Evolutionary conservation across 2,113 vertebrate genomes (phyloP), one percentile per base, ranked within the genome.

Genomic region (Haliaeetus leucogaster): DNA sequence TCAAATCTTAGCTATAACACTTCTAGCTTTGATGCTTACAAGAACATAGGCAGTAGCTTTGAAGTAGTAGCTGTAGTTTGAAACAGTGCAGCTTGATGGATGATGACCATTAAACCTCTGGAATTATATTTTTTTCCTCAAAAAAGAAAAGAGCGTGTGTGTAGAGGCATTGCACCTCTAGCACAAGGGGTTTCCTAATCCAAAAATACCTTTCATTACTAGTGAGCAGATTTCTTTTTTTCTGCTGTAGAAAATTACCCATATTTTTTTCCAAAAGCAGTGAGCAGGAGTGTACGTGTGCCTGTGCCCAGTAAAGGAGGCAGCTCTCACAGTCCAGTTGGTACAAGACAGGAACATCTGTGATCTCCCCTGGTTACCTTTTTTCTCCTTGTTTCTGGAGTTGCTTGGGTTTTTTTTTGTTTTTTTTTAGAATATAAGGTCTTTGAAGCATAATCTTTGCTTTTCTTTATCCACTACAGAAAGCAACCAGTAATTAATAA

Each of bases 401-500:
- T 66, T 73, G 29, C 26, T 18, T 43, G 43, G 43, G 43, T 7
- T 19, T 45, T 45, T 43, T 16, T 21, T 47, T 47, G n/a, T 21
- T 15, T 36, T 77, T 67, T 50, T 74, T 68, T 16, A 38, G 13
- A 48, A 42, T 6, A 4, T 12, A n/a, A 84, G 29, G 53, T 43
- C 88, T 97, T 73, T 83, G 79, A 91, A 86, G 67, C 30, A 16
- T 47, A 17, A 56, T 84, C 38, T 62, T 89, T 2, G 15, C 55
- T 78, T 90, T 71, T 76, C 55, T 90, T 87, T 76, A 65, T 45
- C 58, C 59, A 14, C 73, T 56, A 72, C 71, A 80, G 73, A 91
- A 92, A 47, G 20, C 85, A 94, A 38, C 34, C 43, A 27, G 73
- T 93, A 91, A 95, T 91, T 95, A 97, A 92, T 95, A 82, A 78